Conservation (phyloP, 2,888 invertebrate species). For the Drosophila longiperda region DNA sequence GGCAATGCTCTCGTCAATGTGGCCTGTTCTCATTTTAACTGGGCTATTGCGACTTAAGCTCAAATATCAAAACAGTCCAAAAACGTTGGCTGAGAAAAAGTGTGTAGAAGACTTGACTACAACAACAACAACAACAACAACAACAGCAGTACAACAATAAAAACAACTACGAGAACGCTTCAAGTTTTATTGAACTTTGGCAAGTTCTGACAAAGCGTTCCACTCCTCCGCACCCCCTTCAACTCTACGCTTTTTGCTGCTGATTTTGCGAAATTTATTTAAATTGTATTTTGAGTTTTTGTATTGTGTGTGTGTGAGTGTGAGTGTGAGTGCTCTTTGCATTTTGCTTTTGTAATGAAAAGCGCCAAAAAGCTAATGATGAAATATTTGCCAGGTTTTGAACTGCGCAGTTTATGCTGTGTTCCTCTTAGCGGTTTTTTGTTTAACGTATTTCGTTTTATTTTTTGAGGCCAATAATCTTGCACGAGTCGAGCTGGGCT, state of each 20-base stretch:
- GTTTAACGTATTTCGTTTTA: slow-evolving; percentile 5
- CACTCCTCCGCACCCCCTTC: neutral
- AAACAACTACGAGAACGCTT: slow-evolving; percentile 44
- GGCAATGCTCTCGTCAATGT: slow-evolving; percentile 52
- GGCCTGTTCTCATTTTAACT: slow-evolving; percentile 75
- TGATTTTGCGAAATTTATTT: slow-evolving; percentile 76
- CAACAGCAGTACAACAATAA: slow-evolving; percentile 15
- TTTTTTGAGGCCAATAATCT: slow-evolving; percentile 64
- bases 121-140: slow-evolving; percentile 35
- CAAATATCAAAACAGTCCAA: slow-evolving; percentile 44
- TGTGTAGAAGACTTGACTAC: slow-evolving; percentile 24
- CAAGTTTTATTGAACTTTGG: slow-evolving; percentile 77
- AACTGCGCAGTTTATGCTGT: slow-evolving; percentile 67
- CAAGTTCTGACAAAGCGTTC: slow-evolving; percentile 36
- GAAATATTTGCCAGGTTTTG: slow-evolving; percentile 71
- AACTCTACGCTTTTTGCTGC: slow-evolving; percentile 35
- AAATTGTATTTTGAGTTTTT: slow-evolving; percentile 60
- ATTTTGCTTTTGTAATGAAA: slow-evolving; percentile 65
- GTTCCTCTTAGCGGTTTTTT: slow-evolving; percentile 20
- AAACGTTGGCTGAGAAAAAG: slow-evolving; percentile 8
- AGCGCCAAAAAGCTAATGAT: slow-evolving; percentile 73
- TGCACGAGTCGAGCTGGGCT: slow-evolving; percentile 41
- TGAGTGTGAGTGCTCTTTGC: slow-evolving; percentile 8
- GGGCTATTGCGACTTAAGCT: slow-evolving; percentile 77
- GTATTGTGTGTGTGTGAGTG: neutral